Base-by-base conservation (phyloP, 2,113 vertebrate genomes). In the Lampris incognitus region DNA sequence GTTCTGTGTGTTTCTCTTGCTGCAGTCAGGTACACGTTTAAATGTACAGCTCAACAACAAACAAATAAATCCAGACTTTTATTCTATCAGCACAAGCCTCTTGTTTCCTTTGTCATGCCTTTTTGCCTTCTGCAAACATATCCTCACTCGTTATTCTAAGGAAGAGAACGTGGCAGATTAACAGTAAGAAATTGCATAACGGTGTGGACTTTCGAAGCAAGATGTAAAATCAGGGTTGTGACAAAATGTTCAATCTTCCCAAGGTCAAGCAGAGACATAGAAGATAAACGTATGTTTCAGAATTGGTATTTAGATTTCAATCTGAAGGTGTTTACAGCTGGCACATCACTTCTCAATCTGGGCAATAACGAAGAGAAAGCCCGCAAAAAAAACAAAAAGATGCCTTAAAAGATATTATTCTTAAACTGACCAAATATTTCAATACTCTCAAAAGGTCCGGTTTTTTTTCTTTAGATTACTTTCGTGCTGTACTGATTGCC, bases 61-160 rank as follows among this genome's bases (percentile, higher is more conserved):
- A 24, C 24, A 90, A 95, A 95, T 95, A 95, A 95, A 95, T 93
- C 80, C 82, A 92, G 86, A 93, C 93, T 94, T 95, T 94, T 95
- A 95, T 95, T 95, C 94, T 95, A 94, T 91, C 91, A 93, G 87
- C 89, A 86, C 77, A 91, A 82, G 85, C 70, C 42, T 83, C 64
- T 65, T 72, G 58, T 72, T 38, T 61, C 74, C 51, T 67, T 66
- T 78, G 42, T 61, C 82, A 76, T 83, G 13, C 65, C 65, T 49
- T 66, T 60, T 72, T 38, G 11, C 13, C 39, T 24, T 24, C 24
- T 24, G 24, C 24, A 24, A 24, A 24, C 24, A 24, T 24, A 24
- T 24, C 24, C 24, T 24, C 24, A 24, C 24, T 24, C 24, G 24
- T 24, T 24, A 24, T 24, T 24, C 24, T 24, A 24, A 24, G 24